These are phyloP conservation scores for Athalia rosae DNA, from an alignment of 2,888 invertebrate genomes.

Conservation along the genomic window DNA sequence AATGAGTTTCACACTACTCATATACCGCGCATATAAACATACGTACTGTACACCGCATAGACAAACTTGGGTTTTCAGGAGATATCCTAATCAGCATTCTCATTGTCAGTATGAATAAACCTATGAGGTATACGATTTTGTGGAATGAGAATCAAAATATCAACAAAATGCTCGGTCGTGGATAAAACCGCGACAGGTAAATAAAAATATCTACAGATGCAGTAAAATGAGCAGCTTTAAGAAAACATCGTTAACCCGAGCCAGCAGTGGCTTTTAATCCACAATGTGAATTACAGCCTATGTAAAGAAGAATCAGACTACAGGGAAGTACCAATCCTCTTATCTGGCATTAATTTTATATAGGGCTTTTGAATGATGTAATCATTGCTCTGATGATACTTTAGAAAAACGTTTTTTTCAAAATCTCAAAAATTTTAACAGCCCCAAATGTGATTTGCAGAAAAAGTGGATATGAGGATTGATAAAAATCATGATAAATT, in stretches of 20 bases:
- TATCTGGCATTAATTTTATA: neutral
- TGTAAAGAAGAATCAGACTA: constrained; percentile 16
- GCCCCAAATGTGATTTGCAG: neutral
- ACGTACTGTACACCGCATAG: constrained; percentile 11
- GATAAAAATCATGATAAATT: constrained; percentile 35
- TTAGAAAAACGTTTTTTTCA: neutral
- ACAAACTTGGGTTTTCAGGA: neutral
- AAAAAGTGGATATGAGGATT: constrained; percentile 27
- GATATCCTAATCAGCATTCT: too few relatives aligned
- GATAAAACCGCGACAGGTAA: too few relatives aligned
- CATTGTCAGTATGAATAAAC: too few relatives aligned
- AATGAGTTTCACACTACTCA: neutral
- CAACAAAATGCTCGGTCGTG: too few relatives aligned
- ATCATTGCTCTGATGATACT: neutral
- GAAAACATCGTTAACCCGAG: neutral
- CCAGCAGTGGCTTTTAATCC: constrained; percentile 8
- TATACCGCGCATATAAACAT: constrained; percentile 1
- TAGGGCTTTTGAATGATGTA: neutral
- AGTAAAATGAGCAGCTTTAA: neutral
- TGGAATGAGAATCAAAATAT: too few relatives aligned
- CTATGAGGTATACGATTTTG: too few relatives aligned
- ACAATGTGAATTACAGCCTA: constrained; percentile 24
- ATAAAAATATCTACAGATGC: neutral
- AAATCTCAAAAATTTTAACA: too few relatives aligned
- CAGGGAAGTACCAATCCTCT: constrained; percentile 34